Conservation (phyloP, 2,888 invertebrate genomes). For the Lasioglossum leucozonium region DNA sequence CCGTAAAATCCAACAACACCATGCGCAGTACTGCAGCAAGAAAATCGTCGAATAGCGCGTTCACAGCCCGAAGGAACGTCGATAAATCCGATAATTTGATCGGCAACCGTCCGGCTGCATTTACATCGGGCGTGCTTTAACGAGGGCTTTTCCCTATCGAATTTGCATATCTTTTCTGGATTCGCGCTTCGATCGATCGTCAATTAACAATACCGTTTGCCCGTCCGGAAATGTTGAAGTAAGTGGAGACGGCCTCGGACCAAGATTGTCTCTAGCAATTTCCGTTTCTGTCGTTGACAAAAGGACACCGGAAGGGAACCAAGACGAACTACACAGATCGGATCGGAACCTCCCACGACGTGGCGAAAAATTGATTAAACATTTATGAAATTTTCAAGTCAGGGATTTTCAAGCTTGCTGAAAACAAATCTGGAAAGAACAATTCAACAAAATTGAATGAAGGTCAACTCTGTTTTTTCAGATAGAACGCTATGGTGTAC, state of each 20-base stretch:
- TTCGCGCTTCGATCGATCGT: neutral
- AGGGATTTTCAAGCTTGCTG: no score
- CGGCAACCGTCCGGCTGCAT: neutral
- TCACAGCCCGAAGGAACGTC: neutral
- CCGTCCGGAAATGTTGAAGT: neutral
- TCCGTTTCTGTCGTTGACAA: slow-evolving; percentile 2
- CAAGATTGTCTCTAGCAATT: neutral
- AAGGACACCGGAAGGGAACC: neutral
- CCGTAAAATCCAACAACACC: neutral
- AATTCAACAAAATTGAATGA: no score
- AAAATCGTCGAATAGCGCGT: neutral
- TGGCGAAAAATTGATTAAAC: neutral
- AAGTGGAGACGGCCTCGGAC: neutral
- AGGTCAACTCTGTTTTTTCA: no score
- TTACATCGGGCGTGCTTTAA: slow-evolving; percentile 33
- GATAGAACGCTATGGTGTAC: no score
- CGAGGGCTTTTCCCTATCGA: slow-evolving; percentile 13
- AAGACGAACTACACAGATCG: neutral
- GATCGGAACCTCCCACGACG: neutral
- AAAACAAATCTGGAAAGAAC: no score
- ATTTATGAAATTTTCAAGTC: no score
- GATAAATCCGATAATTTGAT: slow-evolving; percentile 49
- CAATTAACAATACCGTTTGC: neutral
- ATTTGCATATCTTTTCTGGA: slow-evolving; percentile 38
- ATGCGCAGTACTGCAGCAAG: neutral